Evolutionary conservation across 2,888 invertebrate genomes (phyloP).

Genomic region (Ennomos erosarius): DNA sequence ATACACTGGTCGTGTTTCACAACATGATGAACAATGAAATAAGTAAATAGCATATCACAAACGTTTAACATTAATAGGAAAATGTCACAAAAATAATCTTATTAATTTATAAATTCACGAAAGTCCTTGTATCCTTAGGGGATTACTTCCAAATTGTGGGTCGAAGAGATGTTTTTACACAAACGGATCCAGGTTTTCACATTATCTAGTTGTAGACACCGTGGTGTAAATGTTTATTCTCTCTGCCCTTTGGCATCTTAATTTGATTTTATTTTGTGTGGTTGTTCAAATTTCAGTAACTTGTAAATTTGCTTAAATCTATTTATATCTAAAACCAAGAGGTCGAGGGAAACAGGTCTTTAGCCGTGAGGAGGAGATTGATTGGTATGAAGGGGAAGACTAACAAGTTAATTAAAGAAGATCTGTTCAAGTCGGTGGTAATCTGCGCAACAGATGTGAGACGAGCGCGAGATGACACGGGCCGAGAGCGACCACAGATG

Average conservation of each 20-base stretch:
- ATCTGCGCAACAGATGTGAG: slow-evolving; percentile 42
- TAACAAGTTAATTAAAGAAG: slow-evolving; percentile 70
- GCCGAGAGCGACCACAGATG: slow-evolving; percentile 1
- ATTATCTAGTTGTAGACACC: slow-evolving; percentile 19
- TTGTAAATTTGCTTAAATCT: slow-evolving; percentile 41
- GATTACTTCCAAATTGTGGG: slow-evolving; percentile 15
- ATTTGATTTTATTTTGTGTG: slow-evolving; percentile 38
- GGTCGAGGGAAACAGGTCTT: slow-evolving; percentile 38
- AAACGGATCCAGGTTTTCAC: slow-evolving; percentile 21
- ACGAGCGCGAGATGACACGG: slow-evolving; percentile 20
- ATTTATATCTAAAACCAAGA: slow-evolving; percentile 40
- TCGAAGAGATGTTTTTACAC: slow-evolving; percentile 23
- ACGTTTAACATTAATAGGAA: slow-evolving; percentile 9
- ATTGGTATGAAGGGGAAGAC: slow-evolving; percentile 43
- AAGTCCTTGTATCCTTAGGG: slow-evolving; percentile 16
- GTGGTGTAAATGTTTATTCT: slow-evolving; percentile 32
- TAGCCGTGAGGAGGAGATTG: slow-evolving; percentile 24
- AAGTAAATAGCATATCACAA: slow-evolving; percentile 4
- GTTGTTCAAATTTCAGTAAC: slow-evolving; percentile 41
- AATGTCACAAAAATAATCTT: slow-evolving; percentile 20
- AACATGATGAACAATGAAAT: not conserved
- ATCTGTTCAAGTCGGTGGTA: slow-evolving; percentile 54
- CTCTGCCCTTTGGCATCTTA: slow-evolving; percentile 33
- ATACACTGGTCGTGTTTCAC: not conserved
- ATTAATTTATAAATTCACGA: slow-evolving; percentile 18